Evolutionary conservation across 2,113 vertebrate genomes (phyloP).

Genomic region (Notiomystis cincta): DNA sequence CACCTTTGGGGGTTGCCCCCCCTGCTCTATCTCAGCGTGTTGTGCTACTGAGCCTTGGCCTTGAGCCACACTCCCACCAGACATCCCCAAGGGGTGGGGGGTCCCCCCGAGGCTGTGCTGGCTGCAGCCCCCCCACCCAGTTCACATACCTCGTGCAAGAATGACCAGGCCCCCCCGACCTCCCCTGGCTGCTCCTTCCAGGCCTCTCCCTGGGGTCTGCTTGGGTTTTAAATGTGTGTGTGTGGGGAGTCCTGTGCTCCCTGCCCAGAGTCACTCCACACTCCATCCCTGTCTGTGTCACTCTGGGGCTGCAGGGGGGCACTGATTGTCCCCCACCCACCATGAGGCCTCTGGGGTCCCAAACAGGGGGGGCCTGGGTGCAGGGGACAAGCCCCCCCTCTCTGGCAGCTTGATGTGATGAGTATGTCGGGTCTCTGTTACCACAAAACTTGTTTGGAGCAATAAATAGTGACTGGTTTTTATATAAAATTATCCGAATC

Average conservation of each 20-base stretch:
- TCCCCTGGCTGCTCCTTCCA: background rate
- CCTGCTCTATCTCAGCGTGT: background rate
- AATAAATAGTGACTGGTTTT: background rate
- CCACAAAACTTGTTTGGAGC: background rate
- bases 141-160: conserved; percentile 43
- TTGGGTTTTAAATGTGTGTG: background rate
- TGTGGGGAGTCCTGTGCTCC: too few species aligned
- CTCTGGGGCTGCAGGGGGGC: background rate
- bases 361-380: too few species aligned
- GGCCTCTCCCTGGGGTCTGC: background rate
- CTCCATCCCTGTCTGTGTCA: fast-evolving
- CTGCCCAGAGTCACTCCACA: background rate
- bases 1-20: background rate
- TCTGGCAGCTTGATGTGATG: background rate
- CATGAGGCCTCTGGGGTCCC: background rate
- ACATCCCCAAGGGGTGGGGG: fast-evolving
- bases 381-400: fast-evolving
- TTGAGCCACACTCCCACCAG: background rate
- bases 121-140: background rate
- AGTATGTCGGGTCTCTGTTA: background rate
- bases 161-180: fast-evolving
- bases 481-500: background rate
- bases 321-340: background rate
- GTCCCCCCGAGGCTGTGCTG: background rate
- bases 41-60: background rate